These are phyloP conservation scores for Atta colombica DNA, from an alignment of 1,140 invertebrate species.

Conservation along the genomic window DNA sequence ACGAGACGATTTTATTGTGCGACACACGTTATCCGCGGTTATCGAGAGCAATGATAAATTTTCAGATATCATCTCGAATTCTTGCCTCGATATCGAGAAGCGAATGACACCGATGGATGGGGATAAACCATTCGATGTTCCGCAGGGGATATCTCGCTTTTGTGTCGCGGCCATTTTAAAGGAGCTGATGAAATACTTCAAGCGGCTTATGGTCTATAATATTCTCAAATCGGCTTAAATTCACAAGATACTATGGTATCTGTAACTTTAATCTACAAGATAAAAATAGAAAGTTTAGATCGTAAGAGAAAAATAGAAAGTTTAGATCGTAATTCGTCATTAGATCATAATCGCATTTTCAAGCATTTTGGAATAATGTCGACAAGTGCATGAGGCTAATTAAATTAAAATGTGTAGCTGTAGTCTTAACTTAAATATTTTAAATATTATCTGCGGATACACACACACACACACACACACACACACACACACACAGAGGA, in stretches of 20 bases:
- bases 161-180: slow-evolving; percentile 19
- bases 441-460: not conserved
- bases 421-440: not conserved
- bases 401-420: not conserved
- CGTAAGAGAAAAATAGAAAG: no score
- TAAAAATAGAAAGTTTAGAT: not conserved
- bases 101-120: slow-evolving; percentile 25
- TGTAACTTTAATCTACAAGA: not conserved
- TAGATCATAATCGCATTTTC: not conserved
- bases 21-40: slow-evolving; percentile 35
- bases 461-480: no score
- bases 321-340: not conserved
- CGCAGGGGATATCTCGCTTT: slow-evolving; percentile 15
- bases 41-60: slow-evolving; percentile 44
- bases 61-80: slow-evolving; percentile 36
- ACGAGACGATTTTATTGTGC: slow-evolving; percentile 37
- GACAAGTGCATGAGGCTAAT: not conserved
- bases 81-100: slow-evolving; percentile 16
- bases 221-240: not conserved
- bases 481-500: no score
- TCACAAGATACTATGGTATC: not conserved
- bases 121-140: not conserved
- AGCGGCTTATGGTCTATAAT: slow-evolving; percentile 3
- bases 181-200: slow-evolving; percentile 9
- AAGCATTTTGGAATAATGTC: not conserved